phyloP scores from a whole-genome alignment of 2,797 vertebrate genomes.

The Peromyscus attwateri region DNA sequence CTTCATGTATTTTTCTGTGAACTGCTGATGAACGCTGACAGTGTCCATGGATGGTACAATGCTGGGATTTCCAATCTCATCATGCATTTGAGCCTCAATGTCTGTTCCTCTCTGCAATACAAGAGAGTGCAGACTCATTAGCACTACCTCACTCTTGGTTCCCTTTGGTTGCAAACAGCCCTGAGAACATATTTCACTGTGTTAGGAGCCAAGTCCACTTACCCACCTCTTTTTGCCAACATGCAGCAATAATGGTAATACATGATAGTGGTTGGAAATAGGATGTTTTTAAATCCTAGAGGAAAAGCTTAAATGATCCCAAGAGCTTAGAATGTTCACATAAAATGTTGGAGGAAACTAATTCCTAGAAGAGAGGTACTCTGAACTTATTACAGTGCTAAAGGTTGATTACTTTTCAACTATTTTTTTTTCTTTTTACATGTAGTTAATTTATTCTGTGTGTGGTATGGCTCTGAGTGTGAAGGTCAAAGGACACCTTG shows the following conservation, averaged over 20 bases:
- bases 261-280: constrained; percentile 22
- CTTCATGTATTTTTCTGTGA: constrained; percentile 62
- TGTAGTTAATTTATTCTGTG: neutral
- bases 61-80: neutral
- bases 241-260: neutral
- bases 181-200: constrained; percentile 51
- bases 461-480: neutral
- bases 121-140: neutral
- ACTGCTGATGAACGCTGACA: neutral
- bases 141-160: constrained; percentile 26
- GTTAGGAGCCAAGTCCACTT: neutral
- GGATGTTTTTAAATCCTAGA: constrained; percentile 61
- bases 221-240: neutral
- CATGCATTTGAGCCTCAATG: constrained; percentile 20
- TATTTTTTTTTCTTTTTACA: neutral
- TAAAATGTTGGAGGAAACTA: neutral
- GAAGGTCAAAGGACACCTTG: no score
- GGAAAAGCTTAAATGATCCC: constrained; percentile 37
- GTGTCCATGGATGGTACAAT: neutral
- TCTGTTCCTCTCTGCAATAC: constrained; percentile 58
- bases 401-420: neutral
- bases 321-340: neutral
- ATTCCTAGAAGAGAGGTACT: neutral
- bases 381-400: neutral
- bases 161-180: constrained; percentile 48